phyloP scores from a whole-genome alignment of 2,797 vertebrate genomes.

The Anomalospiza imberbis region DNA sequence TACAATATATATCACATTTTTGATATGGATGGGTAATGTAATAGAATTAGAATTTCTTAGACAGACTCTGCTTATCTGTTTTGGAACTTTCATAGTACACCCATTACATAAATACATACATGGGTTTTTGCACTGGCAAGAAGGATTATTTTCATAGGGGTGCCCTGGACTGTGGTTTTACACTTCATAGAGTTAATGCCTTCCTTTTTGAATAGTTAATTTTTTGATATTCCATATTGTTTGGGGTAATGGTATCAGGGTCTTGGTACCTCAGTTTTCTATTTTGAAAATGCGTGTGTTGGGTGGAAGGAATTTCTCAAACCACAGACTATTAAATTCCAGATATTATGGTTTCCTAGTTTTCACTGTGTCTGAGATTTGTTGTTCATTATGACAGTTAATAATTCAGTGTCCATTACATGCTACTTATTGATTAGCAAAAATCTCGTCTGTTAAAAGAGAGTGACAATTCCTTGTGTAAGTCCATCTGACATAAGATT shows the following conservation, averaged over 20 bases:
- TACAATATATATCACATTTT: not conserved
- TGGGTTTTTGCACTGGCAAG: not conserved
- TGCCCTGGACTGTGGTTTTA: not conserved
- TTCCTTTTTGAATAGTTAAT: not conserved
- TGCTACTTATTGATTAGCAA: not conserved
- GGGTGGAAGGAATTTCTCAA: not conserved
- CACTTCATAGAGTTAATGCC: not conserved
- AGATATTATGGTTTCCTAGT: not conserved
- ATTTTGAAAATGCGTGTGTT: not conserved
- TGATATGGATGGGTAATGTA: not conserved
- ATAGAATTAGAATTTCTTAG: not conserved
- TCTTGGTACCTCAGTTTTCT: not conserved
- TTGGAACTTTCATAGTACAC: not conserved
- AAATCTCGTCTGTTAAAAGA: not conserved
- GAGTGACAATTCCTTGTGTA: not conserved
- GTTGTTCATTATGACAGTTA: not conserved
- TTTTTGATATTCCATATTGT: not conserved
- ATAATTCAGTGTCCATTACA: not conserved
- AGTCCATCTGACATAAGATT: not conserved
- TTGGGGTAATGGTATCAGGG: not conserved
- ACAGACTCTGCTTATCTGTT: not conserved
- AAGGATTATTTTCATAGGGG: not conserved
- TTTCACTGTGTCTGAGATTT: not conserved
- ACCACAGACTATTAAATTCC: not conserved
- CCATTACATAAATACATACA: not conserved